phyloP scores from a whole-genome alignment of 1,140 invertebrate species.

The Conopomorpha cramerella region DNA sequence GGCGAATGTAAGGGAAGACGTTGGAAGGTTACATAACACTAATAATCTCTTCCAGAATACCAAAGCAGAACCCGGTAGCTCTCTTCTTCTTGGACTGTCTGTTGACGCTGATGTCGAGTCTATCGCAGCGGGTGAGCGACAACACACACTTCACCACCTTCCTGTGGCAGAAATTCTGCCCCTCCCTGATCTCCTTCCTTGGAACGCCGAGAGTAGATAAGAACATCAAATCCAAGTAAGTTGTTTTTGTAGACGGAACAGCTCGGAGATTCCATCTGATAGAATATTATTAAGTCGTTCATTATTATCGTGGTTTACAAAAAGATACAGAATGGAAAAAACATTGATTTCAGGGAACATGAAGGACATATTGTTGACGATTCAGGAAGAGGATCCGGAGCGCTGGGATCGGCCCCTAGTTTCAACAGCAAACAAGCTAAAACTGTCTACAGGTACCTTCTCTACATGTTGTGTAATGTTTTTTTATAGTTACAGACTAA shows the following conservation, averaged over 20 bases:
- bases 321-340: no score
- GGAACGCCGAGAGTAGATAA: slow-evolving; percentile 73
- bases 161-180: slow-evolving; percentile 90
- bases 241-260: no score
- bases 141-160: slow-evolving; percentile 85
- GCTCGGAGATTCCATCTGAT: no score
- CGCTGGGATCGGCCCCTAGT: slow-evolving; percentile 71
- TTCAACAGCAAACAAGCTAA: slow-evolving; percentile 81
- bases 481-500: no score
- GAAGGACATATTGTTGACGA: slow-evolving; percentile 65
- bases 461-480: no score
- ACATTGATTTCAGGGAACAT: slow-evolving; percentile 40
- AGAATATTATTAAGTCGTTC: no score
- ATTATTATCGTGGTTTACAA: no score
- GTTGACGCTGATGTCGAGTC: slow-evolving; percentile 79
- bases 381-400: slow-evolving; percentile 72
- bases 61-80: slow-evolving; percentile 67
- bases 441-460: slow-evolving; percentile 79
- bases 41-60: no score
- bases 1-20: no score
- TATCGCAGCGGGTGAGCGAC: slow-evolving; percentile 79
- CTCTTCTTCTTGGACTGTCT: slow-evolving; percentile 86
- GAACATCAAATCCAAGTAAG: slow-evolving; percentile 66
- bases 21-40: no score
- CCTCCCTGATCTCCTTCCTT: slow-evolving; percentile 82